phyloP scores from a whole-genome alignment of 2,113 vertebrate species.

The Illadopsis cleaveri region DNA sequence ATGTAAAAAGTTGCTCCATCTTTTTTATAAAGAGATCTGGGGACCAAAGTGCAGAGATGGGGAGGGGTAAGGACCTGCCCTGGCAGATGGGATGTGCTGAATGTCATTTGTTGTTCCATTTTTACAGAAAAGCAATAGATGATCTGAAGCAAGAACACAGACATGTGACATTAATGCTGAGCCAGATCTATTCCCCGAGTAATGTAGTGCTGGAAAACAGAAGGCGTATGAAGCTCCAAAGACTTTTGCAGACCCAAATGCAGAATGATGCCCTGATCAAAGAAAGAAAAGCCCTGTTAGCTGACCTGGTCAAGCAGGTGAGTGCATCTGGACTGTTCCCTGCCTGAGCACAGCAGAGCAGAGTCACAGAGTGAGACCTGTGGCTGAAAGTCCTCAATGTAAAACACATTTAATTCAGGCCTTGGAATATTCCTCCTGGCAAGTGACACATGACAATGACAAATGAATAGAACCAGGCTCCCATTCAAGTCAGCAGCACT shows the following conservation, averaged over 20 bases:
- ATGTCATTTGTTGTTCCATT: background rate
- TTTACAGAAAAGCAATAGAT: conserved; percentile 63
- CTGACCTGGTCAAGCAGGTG: conserved; percentile 69
- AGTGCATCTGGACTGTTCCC: background rate
- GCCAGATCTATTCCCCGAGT: conserved; percentile 1
- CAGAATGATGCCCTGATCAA: conserved; percentile 57
- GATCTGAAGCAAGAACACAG: conserved; percentile 40
- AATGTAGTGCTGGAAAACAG: conserved; percentile 32
- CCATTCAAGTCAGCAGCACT: background rate
- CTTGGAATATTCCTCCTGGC: background rate
- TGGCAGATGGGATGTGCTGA: background rate
- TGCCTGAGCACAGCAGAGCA: background rate
- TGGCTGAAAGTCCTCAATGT: background rate
- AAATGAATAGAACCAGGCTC: background rate
- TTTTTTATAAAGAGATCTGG: background rate
- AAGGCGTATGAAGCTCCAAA: conserved; percentile 2
- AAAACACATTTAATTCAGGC: background rate
- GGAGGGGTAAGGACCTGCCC: background rate
- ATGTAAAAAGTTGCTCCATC: background rate
- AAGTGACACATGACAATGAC: background rate
- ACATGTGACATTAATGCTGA: conserved; percentile 10
- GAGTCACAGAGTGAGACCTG: background rate
- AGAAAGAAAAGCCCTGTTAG: conserved; percentile 55
- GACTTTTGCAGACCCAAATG: conserved; percentile 48
- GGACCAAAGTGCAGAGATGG: too few relatives aligned